Evolutionary conservation across 2,888 invertebrate species (phyloP).

Genomic region (Idaea biselata): DNA sequence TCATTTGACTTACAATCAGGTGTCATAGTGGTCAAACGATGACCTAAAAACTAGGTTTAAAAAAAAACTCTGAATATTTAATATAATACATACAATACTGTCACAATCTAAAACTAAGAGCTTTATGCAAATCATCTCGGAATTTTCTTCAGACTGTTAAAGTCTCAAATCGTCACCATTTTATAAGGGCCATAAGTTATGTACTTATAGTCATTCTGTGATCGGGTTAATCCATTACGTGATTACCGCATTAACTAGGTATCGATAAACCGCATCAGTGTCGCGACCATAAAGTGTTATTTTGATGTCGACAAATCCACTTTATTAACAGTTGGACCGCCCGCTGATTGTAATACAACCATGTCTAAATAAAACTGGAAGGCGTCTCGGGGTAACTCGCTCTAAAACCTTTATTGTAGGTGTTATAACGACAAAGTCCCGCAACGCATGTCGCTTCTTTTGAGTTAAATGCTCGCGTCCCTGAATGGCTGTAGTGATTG

Average conservation of each 20-base stretch:
- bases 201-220: conserved; percentile 30
- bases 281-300: conserved; percentile 70
- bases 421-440: conserved; percentile 65
- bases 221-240: conserved; percentile 42
- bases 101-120: background rate
- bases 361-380: conserved; percentile 51
- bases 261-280: conserved; percentile 69
- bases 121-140: background rate
- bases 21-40: too few species aligned
- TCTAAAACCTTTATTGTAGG: conserved; percentile 49
- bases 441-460: conserved; percentile 58
- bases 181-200: conserved; percentile 31
- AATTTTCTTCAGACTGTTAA: background rate
- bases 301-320: conserved; percentile 78
- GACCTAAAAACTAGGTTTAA: too few species aligned
- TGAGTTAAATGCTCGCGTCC: conserved; percentile 74
- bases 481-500: conserved; percentile 66
- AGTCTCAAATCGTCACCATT: conserved; percentile 25
- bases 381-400: conserved; percentile 39
- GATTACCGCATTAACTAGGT: conserved; percentile 48
- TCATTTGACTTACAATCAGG: too few species aligned
- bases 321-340: conserved; percentile 73
- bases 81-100: too few species aligned
- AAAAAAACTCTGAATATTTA: too few species aligned
- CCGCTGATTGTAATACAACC: conserved; percentile 63